A percentile compares a stretch with the other conserved stretches of the same genome.
Evolutionary conservation across 2,888 invertebrate species (phyloP).

Genomic region (Orchestes rusci): DNA sequence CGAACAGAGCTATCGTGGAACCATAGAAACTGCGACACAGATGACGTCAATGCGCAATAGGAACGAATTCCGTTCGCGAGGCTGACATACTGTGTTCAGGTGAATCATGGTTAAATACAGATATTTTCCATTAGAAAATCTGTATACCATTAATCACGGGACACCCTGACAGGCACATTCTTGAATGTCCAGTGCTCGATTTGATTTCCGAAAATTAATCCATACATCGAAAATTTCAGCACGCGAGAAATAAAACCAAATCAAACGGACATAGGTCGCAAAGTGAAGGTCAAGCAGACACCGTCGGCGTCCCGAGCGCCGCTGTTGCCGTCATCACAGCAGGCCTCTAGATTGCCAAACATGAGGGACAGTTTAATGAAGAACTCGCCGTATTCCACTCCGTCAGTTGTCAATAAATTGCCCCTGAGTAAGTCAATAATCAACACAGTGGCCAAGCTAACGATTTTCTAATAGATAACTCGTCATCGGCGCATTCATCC

Average conservation of each 20-base stretch:
- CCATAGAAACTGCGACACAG: too few relatives aligned
- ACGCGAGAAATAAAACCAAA: constrained; percentile 90
- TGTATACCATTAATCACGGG: too few relatives aligned
- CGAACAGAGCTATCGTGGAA: too few relatives aligned
- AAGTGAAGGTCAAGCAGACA: constrained; percentile 67
- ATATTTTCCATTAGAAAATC: too few relatives aligned
- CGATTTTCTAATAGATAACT: constrained; percentile 7
- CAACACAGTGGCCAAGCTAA: not conserved
- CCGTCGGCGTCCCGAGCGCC: constrained; percentile 17
- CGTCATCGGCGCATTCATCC: constrained; percentile 33
- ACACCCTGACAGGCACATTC: too few relatives aligned
- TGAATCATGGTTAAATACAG: too few relatives aligned
- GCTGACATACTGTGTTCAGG: too few relatives aligned
- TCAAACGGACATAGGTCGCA: constrained; percentile 81
- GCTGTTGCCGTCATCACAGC: constrained; percentile 33
- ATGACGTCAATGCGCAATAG: too few relatives aligned
- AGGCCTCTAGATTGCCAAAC: constrained; percentile 26
- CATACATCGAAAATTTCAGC: constrained; percentile 45
- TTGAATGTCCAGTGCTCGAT: too few relatives aligned
- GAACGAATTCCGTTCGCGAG: too few relatives aligned
- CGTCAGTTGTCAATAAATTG: constrained; percentile 17
- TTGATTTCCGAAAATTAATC: too few relatives aligned
- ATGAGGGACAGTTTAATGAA: constrained; percentile 37
- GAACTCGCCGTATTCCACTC: constrained; percentile 12
- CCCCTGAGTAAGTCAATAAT: constrained; percentile 16